Evolutionary conservation across 2,797 vertebrate genomes (phyloP).

Genomic region (Chloroceryle inda): DNA sequence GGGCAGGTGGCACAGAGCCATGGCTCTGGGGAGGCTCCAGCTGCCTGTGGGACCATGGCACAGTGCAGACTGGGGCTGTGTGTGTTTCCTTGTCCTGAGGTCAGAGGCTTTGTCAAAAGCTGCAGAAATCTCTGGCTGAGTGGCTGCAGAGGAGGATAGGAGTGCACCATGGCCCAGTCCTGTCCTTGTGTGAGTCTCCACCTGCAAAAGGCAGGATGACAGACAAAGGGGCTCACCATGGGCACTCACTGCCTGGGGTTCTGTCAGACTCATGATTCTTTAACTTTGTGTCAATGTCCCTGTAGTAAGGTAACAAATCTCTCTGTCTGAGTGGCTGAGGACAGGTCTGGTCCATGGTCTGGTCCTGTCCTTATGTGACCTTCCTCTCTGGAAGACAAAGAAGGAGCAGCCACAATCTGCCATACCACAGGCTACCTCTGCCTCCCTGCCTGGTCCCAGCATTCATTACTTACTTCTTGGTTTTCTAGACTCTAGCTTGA

Average conservation of each 20-base stretch:
- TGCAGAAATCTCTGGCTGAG: not conserved
- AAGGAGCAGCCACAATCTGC: too few species aligned
- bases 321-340: not conserved
- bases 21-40: not conserved
- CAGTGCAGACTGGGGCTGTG: fast-evolving
- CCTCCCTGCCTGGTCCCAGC: too few species aligned
- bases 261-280: not conserved
- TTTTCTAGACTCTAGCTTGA: not conserved
- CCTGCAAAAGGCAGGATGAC: not conserved
- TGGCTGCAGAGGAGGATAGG: fast-evolving
- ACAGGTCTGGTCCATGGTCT: not conserved
- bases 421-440: too few species aligned
- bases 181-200: not conserved
- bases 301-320: not conserved
- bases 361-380: not conserved
- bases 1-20: fast-evolving
- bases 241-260: not conserved
- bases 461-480: not conserved
- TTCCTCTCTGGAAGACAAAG: too few species aligned
- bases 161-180: not conserved
- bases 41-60: not conserved
- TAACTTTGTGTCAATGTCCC: not conserved
- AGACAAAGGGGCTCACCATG: not conserved
- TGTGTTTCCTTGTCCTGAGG: not conserved
- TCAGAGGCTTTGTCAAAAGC: not conserved